phyloP scores from a whole-genome alignment of 2,113 vertebrate genomes.

The Haemorhous mexicanus region DNA sequence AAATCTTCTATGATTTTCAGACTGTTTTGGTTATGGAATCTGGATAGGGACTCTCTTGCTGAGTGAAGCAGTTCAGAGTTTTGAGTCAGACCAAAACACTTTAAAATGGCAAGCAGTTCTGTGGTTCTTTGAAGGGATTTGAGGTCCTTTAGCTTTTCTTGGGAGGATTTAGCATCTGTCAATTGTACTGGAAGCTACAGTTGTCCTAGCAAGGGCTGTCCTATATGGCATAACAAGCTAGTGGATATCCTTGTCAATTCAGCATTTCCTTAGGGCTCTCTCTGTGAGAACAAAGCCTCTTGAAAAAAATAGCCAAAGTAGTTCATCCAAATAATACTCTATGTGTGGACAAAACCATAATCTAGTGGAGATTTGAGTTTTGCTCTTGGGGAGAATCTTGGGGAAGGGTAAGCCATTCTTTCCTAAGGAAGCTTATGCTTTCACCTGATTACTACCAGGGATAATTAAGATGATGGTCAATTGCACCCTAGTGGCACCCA shows the following conservation, averaged over 20 bases:
- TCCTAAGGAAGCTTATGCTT: background rate
- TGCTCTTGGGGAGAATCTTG: background rate
- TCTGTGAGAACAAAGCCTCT: background rate
- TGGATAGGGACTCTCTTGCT: background rate
- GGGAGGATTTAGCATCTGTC: background rate
- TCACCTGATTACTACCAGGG: background rate
- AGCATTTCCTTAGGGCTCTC: background rate
- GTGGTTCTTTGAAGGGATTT: background rate
- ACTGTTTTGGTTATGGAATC: background rate
- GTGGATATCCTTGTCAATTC: background rate
- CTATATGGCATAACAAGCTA: background rate
- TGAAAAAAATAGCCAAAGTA: background rate
- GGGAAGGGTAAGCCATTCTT: background rate
- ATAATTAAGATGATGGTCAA: background rate
- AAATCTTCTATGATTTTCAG: background rate
- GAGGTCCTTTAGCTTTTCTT: background rate
- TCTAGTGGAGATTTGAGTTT: background rate
- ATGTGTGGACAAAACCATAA: background rate
- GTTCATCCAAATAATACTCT: background rate
- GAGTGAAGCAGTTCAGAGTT: background rate
- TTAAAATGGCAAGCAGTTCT: background rate
- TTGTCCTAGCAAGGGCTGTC: background rate
- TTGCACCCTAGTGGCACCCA: background rate
- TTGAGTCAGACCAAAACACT: background rate
- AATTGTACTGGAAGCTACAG: background rate